Conservation (phyloP, 2,113 vertebrate species). For the Heteronetta atricapilla region DNA sequence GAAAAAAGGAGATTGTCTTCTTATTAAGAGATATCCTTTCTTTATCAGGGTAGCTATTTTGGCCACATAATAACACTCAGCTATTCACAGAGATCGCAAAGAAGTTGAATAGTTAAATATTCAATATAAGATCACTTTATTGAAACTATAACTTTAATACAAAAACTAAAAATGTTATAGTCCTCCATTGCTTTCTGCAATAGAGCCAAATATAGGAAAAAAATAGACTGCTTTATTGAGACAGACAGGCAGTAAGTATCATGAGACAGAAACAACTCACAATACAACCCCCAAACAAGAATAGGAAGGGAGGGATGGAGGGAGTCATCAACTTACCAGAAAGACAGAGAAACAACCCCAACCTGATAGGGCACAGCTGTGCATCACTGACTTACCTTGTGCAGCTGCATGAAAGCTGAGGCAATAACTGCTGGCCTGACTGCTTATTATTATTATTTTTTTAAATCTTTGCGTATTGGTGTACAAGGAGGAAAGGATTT, state of each 20-base stretch:
- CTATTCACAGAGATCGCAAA: background rate
- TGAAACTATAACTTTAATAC: background rate
- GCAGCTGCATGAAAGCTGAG: background rate
- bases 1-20: background rate
- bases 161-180: rapidly evolving
- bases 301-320: too few relatives aligned
- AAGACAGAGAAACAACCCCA: too few relatives aligned
- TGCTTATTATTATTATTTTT: background rate
- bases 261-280: background rate
- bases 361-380: background rate
- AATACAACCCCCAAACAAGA: too few relatives aligned
- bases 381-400: background rate
- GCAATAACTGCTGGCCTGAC: background rate
- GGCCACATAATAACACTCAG: too few relatives aligned
- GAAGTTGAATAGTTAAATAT: background rate
- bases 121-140: background rate
- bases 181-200: background rate
- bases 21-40: background rate
- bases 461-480: background rate
- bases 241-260: background rate
- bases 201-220: background rate
- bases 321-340: too few relatives aligned
- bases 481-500: background rate
- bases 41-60: background rate
- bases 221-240: rapidly evolving